Conservation (phyloP, 2,888 invertebrate species). For the Dioctria rufipes region DNA sequence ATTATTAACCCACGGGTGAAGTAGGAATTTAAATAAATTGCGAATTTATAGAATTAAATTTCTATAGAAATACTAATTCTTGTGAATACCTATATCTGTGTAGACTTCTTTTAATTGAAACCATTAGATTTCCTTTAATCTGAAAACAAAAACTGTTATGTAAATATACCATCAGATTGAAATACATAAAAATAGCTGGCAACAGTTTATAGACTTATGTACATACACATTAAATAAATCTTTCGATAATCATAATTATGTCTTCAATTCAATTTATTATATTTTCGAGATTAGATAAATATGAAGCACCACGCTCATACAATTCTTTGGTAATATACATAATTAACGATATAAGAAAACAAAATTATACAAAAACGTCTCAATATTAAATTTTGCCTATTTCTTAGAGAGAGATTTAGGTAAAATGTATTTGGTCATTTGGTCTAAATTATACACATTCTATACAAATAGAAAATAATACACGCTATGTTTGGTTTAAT, state of each 20-base stretch:
- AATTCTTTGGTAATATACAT: conserved; percentile 27
- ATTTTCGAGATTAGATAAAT: background rate
- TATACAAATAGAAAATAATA: conserved; percentile 50
- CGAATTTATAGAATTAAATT: too few relatives aligned
- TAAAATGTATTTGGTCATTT: conserved; percentile 38
- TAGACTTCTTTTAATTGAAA: too few relatives aligned
- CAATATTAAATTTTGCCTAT: conserved; percentile 24
- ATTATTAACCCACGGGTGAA: too few relatives aligned
- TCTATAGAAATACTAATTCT: too few relatives aligned
- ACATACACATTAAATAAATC: too few relatives aligned
- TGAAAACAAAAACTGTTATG: too few relatives aligned
- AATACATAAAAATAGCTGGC: conserved; percentile 24
- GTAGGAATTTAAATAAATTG: too few relatives aligned
- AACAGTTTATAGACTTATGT: background rate
- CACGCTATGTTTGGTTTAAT: conserved; percentile 48
- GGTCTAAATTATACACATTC: conserved; percentile 31
- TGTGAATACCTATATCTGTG: too few relatives aligned
- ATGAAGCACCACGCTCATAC: background rate
- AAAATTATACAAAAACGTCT: background rate
- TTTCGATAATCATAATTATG: too few relatives aligned
- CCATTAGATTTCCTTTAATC: too few relatives aligned
- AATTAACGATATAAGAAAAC: background rate
- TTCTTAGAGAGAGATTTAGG: conserved; percentile 11
- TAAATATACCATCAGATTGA: background rate
- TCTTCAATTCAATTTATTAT: background rate